Conservation (phyloP, 2,888 invertebrate genomes). For the Orchesellides sinensis region DNA sequence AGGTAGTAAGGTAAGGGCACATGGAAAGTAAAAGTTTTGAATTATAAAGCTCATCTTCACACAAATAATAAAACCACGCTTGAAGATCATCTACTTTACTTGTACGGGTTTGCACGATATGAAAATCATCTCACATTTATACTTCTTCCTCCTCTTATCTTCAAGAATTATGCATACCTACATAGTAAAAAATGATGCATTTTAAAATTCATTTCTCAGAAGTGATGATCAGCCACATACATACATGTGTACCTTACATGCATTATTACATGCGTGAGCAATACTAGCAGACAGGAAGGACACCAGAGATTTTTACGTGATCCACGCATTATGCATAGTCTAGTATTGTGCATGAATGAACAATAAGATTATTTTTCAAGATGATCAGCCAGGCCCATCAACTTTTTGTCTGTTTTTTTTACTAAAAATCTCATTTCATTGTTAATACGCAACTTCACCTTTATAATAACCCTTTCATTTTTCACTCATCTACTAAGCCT, state of each 20-base stretch:
- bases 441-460: conserved; percentile 29
- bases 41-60: conserved; percentile 27
- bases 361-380: neutral
- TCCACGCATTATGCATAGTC: neutral
- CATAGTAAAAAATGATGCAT: neutral
- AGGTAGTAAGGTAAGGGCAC: conserved; percentile 13
- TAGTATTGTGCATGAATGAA: neutral
- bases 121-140: too few relatives aligned
- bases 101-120: too few relatives aligned
- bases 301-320: neutral
- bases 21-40: conserved; percentile 63
- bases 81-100: neutral
- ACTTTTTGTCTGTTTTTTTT: neutral
- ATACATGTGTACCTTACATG: neutral
- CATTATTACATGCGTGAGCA: conserved; percentile 8
- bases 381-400: neutral
- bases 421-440: conserved; percentile 33
- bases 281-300: conserved; percentile 61
- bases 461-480: conserved; percentile 19
- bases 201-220: conserved; percentile 1
- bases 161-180: conserved; percentile 9
- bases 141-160: conserved; percentile 19
- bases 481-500: neutral
- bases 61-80: conserved; percentile 1
- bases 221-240: conserved; percentile 28